Evolutionary conservation across 2,113 vertebrate genomes (phyloP).

Genomic region (Rhynchomys soricoides): DNA sequence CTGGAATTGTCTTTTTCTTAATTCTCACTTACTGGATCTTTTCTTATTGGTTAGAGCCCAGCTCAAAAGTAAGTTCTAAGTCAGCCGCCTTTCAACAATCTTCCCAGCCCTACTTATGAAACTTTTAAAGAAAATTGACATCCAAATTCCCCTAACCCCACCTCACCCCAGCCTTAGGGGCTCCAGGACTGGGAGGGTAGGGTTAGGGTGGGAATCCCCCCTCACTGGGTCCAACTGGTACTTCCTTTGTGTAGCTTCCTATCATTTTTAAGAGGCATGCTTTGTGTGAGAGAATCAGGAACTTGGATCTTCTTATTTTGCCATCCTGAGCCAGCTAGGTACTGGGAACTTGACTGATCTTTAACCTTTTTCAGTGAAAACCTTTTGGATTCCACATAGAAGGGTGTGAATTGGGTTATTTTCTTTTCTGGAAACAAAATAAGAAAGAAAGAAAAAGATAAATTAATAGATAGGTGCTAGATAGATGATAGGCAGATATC

Average conservation of each 20-base stretch:
- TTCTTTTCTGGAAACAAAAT: constrained; percentile 83
- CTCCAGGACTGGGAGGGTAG: constrained; percentile 26
- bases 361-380: constrained; percentile 83
- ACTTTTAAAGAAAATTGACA: not conserved
- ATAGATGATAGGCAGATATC: too few relatives aligned
- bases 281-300: constrained; percentile 85
- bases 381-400: constrained; percentile 84
- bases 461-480: not conserved
- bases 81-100: not conserved
- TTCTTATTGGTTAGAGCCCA: not conserved
- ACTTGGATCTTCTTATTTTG: constrained; percentile 83
- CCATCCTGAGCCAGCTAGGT: constrained; percentile 76
- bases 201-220: constrained; percentile 13
- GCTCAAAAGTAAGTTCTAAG: not conserved
- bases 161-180: constrained; percentile 39
- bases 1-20: not conserved
- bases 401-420: constrained; percentile 85
- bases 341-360: constrained; percentile 78
- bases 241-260: constrained; percentile 79
- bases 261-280: constrained; percentile 82
- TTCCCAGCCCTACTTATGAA: not conserved
- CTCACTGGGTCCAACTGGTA: constrained; percentile 60
- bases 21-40: not conserved
- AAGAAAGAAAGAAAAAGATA: not conserved
- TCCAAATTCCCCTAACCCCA: too few relatives aligned